phyloP scores from a whole-genome alignment of 2,888 invertebrate species.

The Gasteruption jaculator region DNA sequence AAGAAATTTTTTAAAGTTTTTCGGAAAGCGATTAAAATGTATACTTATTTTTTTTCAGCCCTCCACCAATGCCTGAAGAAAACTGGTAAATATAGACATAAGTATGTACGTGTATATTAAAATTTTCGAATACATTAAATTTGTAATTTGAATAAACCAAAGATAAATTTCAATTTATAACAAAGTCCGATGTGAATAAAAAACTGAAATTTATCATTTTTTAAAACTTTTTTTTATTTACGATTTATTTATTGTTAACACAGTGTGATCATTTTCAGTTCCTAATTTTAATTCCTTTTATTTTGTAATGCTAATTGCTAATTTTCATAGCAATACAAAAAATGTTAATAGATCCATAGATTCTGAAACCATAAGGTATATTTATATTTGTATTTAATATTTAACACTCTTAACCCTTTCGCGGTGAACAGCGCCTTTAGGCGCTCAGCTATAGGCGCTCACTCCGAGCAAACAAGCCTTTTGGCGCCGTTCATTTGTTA shows the following conservation, averaged over 20 bases:
- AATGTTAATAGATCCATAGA: too few relatives aligned
- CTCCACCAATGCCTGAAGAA: conserved; percentile 38
- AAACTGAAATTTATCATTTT: conserved; percentile 5
- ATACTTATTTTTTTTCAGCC: conserved; percentile 28
- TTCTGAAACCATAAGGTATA: too few relatives aligned
- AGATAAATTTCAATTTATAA: conserved; percentile 9
- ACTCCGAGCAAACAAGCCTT: too few relatives aligned
- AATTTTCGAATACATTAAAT: neutral
- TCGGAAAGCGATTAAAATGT: conserved; percentile 1
- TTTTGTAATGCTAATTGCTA: too few relatives aligned
- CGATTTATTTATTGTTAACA: neutral
- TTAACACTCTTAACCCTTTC: too few relatives aligned
- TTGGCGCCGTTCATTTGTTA: too few relatives aligned
- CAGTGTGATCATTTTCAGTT: neutral
- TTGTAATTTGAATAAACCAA: neutral
- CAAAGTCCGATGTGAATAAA: conserved; percentile 2
- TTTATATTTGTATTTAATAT: too few relatives aligned
- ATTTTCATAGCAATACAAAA: too few relatives aligned
- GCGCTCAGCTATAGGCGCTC: too few relatives aligned
- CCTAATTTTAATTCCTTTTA: too few relatives aligned
- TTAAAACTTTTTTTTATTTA: conserved; percentile 7
- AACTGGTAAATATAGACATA: conserved; percentile 32
- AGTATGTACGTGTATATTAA: conserved; percentile 4
- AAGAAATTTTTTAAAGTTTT: neutral
- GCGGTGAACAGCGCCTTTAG: too few relatives aligned